These are phyloP conservation scores for Cosmorhoe ocellata DNA, from an alignment of 2,888 invertebrate species.

Conservation along the genomic window DNA sequence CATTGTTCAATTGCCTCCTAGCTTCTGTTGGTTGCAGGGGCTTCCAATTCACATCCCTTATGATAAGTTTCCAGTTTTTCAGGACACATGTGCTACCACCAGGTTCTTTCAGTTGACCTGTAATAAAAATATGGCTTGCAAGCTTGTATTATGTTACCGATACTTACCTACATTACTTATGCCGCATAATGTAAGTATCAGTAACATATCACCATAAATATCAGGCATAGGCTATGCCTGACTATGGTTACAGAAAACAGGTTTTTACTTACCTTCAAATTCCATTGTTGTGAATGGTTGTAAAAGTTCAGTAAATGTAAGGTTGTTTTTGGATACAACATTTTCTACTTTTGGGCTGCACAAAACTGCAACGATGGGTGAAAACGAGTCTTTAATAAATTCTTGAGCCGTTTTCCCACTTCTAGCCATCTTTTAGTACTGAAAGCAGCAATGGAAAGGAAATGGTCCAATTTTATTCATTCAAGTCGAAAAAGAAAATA, in stretches of 20 bases:
- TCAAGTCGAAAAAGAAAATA: too few relatives aligned
- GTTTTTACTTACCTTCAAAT: conserved; percentile 58
- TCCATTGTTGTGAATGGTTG: conserved; percentile 93
- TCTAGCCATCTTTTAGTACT: conserved; percentile 45
- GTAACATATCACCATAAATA: too few relatives aligned
- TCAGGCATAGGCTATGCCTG: too few relatives aligned
- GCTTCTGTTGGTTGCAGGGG: conserved; percentile 92
- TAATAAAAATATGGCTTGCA: conserved; percentile 4
- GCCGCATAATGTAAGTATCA: too few relatives aligned
- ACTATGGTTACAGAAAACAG: neutral
- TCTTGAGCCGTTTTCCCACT: conserved; percentile 86
- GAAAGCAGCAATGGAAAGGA: too few relatives aligned
- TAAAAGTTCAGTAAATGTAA: conserved; percentile 93
- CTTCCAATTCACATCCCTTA: conserved; percentile 91
- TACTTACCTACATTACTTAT: too few relatives aligned
- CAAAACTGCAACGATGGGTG: conserved; percentile 93
- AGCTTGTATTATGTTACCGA: too few relatives aligned
- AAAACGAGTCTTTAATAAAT: conserved; percentile 94
- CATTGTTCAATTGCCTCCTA: conserved; percentile 92
- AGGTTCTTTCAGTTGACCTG: conserved; percentile 93
- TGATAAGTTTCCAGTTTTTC: conserved; percentile 88
- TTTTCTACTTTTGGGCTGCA: conserved; percentile 92
- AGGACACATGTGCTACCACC: conserved; percentile 88
- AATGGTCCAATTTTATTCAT: too few relatives aligned
- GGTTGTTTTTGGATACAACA: conserved; percentile 93